These are phyloP conservation scores for Cryptocheilus praepositus DNA, from an alignment of 2,888 invertebrate species.

Conservation along the genomic window DNA sequence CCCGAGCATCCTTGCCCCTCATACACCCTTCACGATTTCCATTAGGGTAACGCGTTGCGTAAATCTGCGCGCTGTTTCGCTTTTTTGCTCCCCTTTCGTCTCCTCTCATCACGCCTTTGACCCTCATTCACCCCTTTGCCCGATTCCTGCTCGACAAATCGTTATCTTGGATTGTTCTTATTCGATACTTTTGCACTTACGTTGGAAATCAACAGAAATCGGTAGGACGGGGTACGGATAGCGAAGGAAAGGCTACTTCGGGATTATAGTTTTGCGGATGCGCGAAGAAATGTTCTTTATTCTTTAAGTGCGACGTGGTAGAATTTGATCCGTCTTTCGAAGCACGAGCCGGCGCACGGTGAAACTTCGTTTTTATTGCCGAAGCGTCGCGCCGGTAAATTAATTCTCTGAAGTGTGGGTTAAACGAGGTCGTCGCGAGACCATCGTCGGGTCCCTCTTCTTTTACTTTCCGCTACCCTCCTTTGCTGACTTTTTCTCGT, in stretches of 20 bases:
- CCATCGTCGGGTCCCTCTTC: no score
- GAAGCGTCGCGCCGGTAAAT: slow-evolving; percentile 24
- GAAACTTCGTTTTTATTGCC: slow-evolving; percentile 33
- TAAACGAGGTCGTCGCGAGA: slow-evolving; percentile 8
- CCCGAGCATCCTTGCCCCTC: slow-evolving; percentile 25
- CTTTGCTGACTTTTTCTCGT: neutral
- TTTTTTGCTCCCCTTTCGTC: slow-evolving; percentile 6
- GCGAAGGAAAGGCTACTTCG: no score
- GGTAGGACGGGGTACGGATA: no score
- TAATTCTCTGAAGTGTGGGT: slow-evolving; percentile 37
- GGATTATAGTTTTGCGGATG: neutral
- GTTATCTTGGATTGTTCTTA: neutral
- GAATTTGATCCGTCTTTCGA: no score
- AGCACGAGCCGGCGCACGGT: slow-evolving; percentile 4
- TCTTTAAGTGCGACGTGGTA: neutral
- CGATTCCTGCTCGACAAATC: slow-evolving; percentile 2
- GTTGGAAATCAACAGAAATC: no score
- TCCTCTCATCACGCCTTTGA: neutral
- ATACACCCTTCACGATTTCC: slow-evolving; percentile 59
- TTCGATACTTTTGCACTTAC: no score
- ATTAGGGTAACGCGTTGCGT: slow-evolving; percentile 67
- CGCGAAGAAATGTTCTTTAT: slow-evolving; percentile 3
- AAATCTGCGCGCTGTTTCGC: slow-evolving; percentile 57
- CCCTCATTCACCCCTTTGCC: slow-evolving; percentile 5
- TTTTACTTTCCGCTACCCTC: no score